Conservation (phyloP, 2,888 invertebrate species). For the Xestia sexstrigata region DNA sequence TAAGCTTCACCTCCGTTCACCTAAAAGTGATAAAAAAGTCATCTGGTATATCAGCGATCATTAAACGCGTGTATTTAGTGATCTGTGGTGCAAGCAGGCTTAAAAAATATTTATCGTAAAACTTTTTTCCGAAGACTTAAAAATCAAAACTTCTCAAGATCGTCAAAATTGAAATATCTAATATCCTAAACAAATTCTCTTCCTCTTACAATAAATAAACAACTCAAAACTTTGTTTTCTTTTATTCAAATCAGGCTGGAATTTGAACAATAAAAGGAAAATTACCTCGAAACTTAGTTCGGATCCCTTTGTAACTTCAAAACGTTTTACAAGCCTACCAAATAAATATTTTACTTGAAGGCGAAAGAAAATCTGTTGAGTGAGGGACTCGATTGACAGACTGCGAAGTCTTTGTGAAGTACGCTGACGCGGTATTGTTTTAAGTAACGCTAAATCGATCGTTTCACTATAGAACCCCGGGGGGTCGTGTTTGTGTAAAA, state of each 20-base stretch:
- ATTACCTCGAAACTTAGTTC: constrained; percentile 37
- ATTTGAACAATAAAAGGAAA: constrained; percentile 34
- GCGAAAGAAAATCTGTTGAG: constrained; percentile 29
- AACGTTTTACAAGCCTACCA: constrained; percentile 36
- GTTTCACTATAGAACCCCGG: constrained; percentile 26
- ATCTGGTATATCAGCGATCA: too few relatives aligned
- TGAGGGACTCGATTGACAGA: constrained; percentile 39
- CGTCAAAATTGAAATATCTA: neutral
- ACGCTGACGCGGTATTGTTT: constrained; percentile 46
- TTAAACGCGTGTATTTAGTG: neutral
- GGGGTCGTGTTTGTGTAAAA: constrained; percentile 36
- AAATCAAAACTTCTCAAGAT: neutral
- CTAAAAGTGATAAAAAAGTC: too few relatives aligned
- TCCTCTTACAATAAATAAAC: constrained; percentile 13
- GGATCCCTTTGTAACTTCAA: constrained; percentile 37
- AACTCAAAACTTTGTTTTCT: constrained; percentile 29
- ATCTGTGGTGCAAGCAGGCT: neutral
- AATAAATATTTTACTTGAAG: constrained; percentile 55
- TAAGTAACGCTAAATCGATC: constrained; percentile 56
- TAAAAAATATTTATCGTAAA: neutral
- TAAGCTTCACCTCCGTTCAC: too few relatives aligned
- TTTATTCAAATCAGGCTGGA: constrained; percentile 26
- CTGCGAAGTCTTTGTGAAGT: constrained; percentile 28
- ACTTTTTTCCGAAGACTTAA: neutral
- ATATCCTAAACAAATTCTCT: constrained; percentile 13